These are phyloP conservation scores for Hoplostethus atlanticus DNA, from an alignment of 2,797 vertebrate genomes.

Conservation along the genomic window DNA sequence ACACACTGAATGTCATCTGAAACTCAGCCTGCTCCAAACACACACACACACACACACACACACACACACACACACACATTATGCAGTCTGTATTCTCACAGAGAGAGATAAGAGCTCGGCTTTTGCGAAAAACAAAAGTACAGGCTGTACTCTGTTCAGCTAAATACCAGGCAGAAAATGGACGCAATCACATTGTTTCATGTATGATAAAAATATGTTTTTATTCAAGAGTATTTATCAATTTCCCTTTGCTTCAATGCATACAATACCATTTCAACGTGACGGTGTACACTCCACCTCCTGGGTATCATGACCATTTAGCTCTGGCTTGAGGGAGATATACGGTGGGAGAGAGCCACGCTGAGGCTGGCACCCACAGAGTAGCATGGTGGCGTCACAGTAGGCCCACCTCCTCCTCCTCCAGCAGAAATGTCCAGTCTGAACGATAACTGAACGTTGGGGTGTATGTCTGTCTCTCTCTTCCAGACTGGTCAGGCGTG, in stretches of 20 bases:
- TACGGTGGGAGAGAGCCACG: no score
- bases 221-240: neutral
- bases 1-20: slow-evolving; percentile 77
- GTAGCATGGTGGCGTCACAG: no score
- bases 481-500: slow-evolving; percentile 94
- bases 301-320: no score
- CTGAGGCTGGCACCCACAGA: no score
- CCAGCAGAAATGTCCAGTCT: neutral
- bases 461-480: slow-evolving; percentile 23
- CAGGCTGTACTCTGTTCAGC: slow-evolving; percentile 38
- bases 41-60: slow-evolving; percentile 45
- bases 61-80: slow-evolving; percentile 48
- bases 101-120: slow-evolving; percentile 45
- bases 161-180: slow-evolving; percentile 17
- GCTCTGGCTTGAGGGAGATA: no score
- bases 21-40: slow-evolving; percentile 58
- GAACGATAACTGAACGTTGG: neutral
- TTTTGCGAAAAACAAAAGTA: slow-evolving; percentile 53
- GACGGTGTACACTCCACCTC: neutral
- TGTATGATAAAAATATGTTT: neutral
- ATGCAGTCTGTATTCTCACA: slow-evolving; percentile 52
- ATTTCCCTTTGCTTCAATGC: neutral
- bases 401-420: no score
- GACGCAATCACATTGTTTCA: slow-evolving; percentile 30
- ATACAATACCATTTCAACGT: neutral